Percentiles rank a stretch among this genome's conserved stretches.
These are phyloP conservation scores for Drosophila falleni DNA, from an alignment of 2,888 invertebrate genomes.

Conservation along the genomic window DNA sequence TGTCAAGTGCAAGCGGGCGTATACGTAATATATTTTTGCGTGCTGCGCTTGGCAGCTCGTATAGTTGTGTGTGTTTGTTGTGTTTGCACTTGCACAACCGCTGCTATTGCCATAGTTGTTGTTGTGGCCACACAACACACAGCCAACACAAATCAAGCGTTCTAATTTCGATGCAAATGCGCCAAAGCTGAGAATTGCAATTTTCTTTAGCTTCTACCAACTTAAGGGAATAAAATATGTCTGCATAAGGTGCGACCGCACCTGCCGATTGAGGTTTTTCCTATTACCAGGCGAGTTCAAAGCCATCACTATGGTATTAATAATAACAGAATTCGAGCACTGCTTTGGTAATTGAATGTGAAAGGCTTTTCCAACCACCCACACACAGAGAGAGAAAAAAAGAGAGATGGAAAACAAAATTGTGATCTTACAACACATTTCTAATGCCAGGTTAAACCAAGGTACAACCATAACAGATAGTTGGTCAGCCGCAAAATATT, in stretches of 20 bases:
- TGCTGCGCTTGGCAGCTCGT: slow-evolving; percentile 44
- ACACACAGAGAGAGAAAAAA: slow-evolving; percentile 8
- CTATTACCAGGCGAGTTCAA: slow-evolving; percentile 38
- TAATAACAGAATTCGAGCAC: slow-evolving; percentile 34
- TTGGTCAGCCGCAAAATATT: slow-evolving; percentile 18
- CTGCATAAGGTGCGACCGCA: slow-evolving; percentile 42
- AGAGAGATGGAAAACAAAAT: slow-evolving; percentile 1
- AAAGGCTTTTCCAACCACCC: slow-evolving; percentile 59
- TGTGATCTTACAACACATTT: slow-evolving; percentile 4
- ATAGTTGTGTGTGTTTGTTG: slow-evolving; percentile 17
- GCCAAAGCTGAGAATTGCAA: slow-evolving; percentile 40
- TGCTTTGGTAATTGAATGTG: slow-evolving; percentile 63
- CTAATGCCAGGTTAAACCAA: slow-evolving; percentile 12
- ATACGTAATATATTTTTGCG: slow-evolving; percentile 58
- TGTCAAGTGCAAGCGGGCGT: slow-evolving; percentile 74
- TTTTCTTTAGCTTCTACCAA: slow-evolving; percentile 31
- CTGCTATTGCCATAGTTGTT: slow-evolving; percentile 49
- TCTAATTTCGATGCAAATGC: slow-evolving; percentile 59
- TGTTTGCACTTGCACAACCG: slow-evolving; percentile 51
- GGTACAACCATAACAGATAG: slow-evolving; percentile 3
- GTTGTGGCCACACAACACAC: slow-evolving; percentile 35
- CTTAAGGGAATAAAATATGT: slow-evolving; percentile 42
- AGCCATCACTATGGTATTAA: slow-evolving; percentile 36
- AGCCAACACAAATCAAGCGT: slow-evolving; percentile 49
- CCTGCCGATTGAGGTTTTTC: slow-evolving; percentile 49